A percentile compares a stretch with the other conserved stretches of the same genome.
phyloP scores from a whole-genome alignment of 2,797 vertebrate genomes.

The Manis pentadactyla region DNA sequence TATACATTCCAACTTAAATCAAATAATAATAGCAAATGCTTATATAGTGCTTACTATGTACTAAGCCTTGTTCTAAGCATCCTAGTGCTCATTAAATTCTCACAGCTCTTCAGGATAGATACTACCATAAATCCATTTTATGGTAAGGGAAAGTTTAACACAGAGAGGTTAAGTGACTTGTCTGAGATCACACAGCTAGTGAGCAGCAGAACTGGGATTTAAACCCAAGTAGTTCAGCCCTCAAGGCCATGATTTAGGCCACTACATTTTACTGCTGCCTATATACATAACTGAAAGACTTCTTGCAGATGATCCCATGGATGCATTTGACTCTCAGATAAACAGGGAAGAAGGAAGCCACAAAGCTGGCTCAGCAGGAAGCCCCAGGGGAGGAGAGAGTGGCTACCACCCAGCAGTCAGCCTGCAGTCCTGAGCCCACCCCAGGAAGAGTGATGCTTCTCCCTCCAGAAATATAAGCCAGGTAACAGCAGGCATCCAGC shows the following conservation, averaged over 20 bases:
- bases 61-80: background rate
- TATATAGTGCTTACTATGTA: background rate
- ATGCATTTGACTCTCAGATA: background rate
- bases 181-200: constrained; percentile 20
- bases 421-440: background rate
- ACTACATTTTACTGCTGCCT: background rate
- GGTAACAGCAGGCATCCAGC: background rate
- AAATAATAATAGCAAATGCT: background rate
- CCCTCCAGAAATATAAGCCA: background rate
- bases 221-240: background rate
- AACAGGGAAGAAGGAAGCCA: background rate
- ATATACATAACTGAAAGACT: background rate
- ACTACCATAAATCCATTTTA: background rate
- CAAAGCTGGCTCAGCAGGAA: background rate
- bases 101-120: background rate
- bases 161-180: constrained; percentile 33
- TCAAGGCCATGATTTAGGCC: background rate
- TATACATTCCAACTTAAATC: constrained; percentile 9
- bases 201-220: background rate
- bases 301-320: background rate
- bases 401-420: background rate
- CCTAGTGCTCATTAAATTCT: background rate
- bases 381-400: background rate
- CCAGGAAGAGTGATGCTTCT: background rate
- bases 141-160: background rate